Evolutionary conservation across 1,140 invertebrate genomes (phyloP).

Genomic region (Megalopta genalis): DNA sequence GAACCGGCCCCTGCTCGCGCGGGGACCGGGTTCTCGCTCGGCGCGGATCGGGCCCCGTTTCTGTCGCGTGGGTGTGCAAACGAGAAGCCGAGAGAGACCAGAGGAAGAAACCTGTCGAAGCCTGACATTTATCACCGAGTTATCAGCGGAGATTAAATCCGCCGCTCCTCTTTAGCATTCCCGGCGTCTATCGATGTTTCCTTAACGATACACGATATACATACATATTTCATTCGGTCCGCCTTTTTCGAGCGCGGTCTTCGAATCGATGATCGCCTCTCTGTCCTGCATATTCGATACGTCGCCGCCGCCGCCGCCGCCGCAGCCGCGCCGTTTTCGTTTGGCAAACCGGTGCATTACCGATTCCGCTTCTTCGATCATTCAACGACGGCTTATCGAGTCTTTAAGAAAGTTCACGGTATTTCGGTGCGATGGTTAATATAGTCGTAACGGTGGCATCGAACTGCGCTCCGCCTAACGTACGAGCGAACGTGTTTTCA

Average conservation of each 20-base stretch:
- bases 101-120: conserved; percentile 42
- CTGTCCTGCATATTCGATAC: neutral
- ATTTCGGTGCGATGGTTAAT: too few relatives aligned
- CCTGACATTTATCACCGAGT: conserved; percentile 34
- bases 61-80: conserved; percentile 48
- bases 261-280: conserved; percentile 5
- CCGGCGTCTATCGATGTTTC: neutral
- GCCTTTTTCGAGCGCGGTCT: conserved; percentile 1
- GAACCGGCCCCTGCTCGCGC: neutral
- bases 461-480: too few relatives aligned
- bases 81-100: conserved; percentile 16
- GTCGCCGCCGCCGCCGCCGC: too few relatives aligned
- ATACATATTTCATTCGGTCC: conserved; percentile 13
- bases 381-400: too few relatives aligned
- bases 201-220: conserved; percentile 4
- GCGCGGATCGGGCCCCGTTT: neutral
- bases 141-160: conserved; percentile 34
- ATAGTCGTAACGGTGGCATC: too few relatives aligned
- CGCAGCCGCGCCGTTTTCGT: neutral
- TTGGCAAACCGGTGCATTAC: neutral
- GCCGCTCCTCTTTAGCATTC: conserved; percentile 32
- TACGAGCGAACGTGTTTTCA: too few relatives aligned
- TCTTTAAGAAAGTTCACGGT: neutral
- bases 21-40: too few relatives aligned
- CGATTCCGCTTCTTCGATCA: neutral